Base-by-base conservation (phyloP, 2,888 invertebrate genomes). In the Cataglyphis livida region DNA sequence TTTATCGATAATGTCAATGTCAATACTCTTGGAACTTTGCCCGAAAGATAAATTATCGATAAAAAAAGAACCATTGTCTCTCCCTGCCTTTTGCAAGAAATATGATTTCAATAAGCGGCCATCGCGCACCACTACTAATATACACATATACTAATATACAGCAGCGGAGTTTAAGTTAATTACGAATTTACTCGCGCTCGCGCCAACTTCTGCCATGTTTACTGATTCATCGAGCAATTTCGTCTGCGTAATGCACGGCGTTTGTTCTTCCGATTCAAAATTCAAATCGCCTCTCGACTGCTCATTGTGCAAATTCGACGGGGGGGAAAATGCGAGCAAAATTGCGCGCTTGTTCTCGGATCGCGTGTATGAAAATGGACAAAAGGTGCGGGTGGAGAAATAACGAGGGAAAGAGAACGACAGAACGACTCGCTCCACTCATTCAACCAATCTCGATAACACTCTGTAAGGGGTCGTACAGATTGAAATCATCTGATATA, bases 81-180 rank as follows among this genome's bases (percentile, higher is more conserved):
- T n/a, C 21, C 48, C 21, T 12, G 7, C 21, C 62, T 59, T 9
- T 59, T 9, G 12, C 7, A 41, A 38, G 32, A 88, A 89, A 85
- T 88, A 73, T 83, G 73, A 83, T 83, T 89, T 86, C 82, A 85
- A 89, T 68, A 75, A 87, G 18, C 87, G 76, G 9, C 48, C 41
- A 57, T 48, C 28, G 38, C 76, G 61, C 59, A 51, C 12, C 62
- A 51, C 7, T n/a, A 61, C 21, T 10, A 6, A 64, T 61, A 71
- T 32, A 41, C 35, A 15, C 12, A 0, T 21, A 7, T n/a, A 61
- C 21, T 10, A 6, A 64, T 61, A 71, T 32, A 41, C 21, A 57
- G 57, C 82, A 62, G 51, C 65, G 73, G 48, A 70, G 74, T 76
- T 62, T 68, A 54, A 65, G 81, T 86, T 85, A 89, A 89, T 89